These are phyloP conservation scores for Trichopoda pennipes DNA, from an alignment of 2,888 invertebrate genomes.

Conservation along the genomic window DNA sequence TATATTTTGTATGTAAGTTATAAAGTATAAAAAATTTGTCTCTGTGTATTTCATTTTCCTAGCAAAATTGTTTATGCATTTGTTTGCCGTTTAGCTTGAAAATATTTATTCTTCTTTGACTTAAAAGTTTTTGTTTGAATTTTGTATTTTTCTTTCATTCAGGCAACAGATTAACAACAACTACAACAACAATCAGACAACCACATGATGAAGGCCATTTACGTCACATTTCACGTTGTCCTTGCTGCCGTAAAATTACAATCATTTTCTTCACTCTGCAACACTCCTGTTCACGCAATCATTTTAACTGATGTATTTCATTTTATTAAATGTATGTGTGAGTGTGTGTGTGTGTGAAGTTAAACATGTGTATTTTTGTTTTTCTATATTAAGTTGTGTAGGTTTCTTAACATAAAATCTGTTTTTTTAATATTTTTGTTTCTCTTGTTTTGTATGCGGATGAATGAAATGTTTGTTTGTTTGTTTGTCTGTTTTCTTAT, in stretches of 20 bases:
- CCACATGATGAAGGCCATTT: conserved; percentile 54
- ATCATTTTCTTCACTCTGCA: conserved; percentile 18
- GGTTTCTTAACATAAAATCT: conserved; percentile 29
- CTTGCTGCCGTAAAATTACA: conserved; percentile 58
- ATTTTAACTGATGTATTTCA: background rate
- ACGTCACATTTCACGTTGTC: conserved; percentile 62
- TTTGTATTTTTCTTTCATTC: conserved; percentile 14
- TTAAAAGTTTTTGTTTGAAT: background rate
- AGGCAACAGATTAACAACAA: conserved; percentile 19
- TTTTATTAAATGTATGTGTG: background rate
- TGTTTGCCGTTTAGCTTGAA: conserved; percentile 5
- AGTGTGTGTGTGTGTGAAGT: conserved; percentile 32
- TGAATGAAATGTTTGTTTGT: conserved; percentile 63
- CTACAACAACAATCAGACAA: conserved; percentile 9
- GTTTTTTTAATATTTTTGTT: conserved; percentile 21
- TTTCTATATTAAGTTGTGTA: background rate
- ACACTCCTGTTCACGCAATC: background rate
- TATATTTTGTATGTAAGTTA: too few species aligned
- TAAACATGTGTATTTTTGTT: conserved; percentile 23
- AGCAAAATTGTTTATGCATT: background rate
- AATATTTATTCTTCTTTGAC: conserved; percentile 12
- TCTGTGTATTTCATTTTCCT: background rate
- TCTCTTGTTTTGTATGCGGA: conserved; percentile 13
- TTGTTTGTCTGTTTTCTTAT: conserved; percentile 50
- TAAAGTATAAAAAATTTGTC: too few species aligned